phyloP scores from a whole-genome alignment of 2,888 invertebrate species.

The Teleogryllus oceanicus region DNA sequence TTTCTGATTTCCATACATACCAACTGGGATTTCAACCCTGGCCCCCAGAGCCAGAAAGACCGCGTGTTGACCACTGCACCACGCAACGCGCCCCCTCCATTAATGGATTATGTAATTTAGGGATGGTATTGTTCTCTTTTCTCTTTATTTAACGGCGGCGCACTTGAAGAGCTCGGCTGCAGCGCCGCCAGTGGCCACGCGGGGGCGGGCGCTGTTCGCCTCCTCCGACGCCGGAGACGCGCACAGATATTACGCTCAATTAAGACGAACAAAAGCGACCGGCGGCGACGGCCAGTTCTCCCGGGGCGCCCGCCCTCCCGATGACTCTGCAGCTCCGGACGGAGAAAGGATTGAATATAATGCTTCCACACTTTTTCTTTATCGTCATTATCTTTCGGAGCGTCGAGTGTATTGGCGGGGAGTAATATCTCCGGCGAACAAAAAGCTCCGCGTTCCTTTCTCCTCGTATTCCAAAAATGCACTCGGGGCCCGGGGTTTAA shows the following conservation, averaged over 20 bases:
- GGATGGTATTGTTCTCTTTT: too few species aligned
- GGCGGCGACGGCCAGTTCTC: too few species aligned
- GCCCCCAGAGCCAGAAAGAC: too few species aligned
- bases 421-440: background rate
- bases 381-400: background rate
- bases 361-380: conserved; percentile 18
- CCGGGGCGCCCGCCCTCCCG: too few species aligned
- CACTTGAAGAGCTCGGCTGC: background rate
- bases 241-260: conserved; percentile 5
- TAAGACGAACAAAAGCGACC: background rate
- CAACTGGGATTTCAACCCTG: too few species aligned
- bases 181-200: background rate
- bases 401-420: conserved; percentile 7
- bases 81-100: too few species aligned
- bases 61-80: too few species aligned
- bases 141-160: too few species aligned
- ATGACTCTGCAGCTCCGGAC: background rate
- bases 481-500: background rate
- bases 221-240: background rate
- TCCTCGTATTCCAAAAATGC: background rate
- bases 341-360: background rate
- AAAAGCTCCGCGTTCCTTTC: background rate
- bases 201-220: background rate
- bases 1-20: too few species aligned
- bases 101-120: too few species aligned